Evolutionary conservation across 2,888 invertebrate genomes (phyloP).

Genomic region (Zhengitettix transpicula): DNA sequence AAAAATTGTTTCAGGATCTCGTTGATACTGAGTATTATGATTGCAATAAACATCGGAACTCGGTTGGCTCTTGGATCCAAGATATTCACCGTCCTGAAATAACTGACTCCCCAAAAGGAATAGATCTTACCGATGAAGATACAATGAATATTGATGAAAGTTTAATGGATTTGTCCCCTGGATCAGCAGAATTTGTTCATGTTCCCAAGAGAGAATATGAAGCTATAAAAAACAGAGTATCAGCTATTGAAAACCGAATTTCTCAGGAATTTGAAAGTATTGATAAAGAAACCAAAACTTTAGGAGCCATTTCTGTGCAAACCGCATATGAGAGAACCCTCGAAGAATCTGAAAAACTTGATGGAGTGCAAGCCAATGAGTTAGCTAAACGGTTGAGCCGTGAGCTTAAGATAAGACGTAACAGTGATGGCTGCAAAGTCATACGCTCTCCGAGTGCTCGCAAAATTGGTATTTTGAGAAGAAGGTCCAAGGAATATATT

Average conservation of each 20-base stretch:
- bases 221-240: conserved; percentile 57
- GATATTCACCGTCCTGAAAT: too few species aligned
- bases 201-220: conserved; percentile 62
- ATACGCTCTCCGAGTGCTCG: conserved; percentile 66
- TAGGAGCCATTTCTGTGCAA: conserved; percentile 42
- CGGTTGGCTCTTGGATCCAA: too few species aligned
- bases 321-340: conserved; percentile 56
- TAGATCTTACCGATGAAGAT: neutral
- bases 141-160: neutral
- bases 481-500: conserved; percentile 46
- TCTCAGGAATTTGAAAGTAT: conserved; percentile 42
- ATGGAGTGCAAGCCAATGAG: conserved; percentile 48
- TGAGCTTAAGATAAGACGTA: conserved; percentile 56
- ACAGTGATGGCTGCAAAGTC: conserved; percentile 47
- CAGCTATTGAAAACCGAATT: conserved; percentile 51
- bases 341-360: conserved; percentile 36
- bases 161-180: neutral
- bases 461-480: conserved; percentile 58
- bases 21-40: too few species aligned
- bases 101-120: too few species aligned
- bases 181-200: conserved; percentile 41
- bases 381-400: conserved; percentile 52
- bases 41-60: too few species aligned
- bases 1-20: too few species aligned
- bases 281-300: conserved; percentile 4